Evolutionary conservation across 2,888 invertebrate genomes (phyloP).

Genomic region (Chrysina gloriosa): DNA sequence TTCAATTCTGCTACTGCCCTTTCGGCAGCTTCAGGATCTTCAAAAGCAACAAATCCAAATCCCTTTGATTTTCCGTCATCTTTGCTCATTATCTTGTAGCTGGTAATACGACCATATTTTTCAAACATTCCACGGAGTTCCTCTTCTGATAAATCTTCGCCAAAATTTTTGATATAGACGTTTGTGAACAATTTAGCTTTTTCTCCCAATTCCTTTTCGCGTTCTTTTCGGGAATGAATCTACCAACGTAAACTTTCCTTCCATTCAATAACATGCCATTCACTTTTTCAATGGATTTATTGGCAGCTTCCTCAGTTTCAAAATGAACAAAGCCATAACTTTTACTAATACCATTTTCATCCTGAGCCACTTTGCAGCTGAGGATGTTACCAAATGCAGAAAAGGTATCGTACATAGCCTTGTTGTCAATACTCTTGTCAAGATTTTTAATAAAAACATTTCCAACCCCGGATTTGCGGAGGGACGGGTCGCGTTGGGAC

Average conservation of each 20-base stretch:
- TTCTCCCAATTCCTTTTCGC: conserved; percentile 96
- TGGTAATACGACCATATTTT: conserved; percentile 91
- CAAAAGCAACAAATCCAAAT: conserved; percentile 99
- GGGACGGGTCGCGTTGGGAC: conserved; percentile 98
- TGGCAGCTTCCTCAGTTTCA: conserved; percentile 97
- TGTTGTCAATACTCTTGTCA: conserved; percentile 98
- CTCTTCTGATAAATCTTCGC: conserved; percentile 90
- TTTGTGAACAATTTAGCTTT: conserved; percentile 96
- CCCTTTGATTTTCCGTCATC: conserved; percentile 94
- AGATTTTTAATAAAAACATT: conserved; percentile 99
- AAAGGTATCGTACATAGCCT: conserved; percentile 99
- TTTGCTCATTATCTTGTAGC: conserved; percentile 91
- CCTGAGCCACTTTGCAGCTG: conserved; percentile 97
- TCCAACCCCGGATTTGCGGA: conserved; percentile 97
- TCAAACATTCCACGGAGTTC: conserved; percentile 90
- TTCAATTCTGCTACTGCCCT: conserved; percentile 91
- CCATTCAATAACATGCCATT: conserved; percentile 98
- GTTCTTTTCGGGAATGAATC: conserved; percentile 96
- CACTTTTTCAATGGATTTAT: conserved; percentile 97
- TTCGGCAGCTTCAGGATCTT: conserved; percentile 95
- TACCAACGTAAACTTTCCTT: conserved; percentile 96
- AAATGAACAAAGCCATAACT: conserved; percentile 99
- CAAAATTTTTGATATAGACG: conserved; percentile 98
- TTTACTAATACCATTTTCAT: conserved; percentile 92
- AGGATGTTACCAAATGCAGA: conserved; percentile 98